Base-by-base conservation (phyloP, 2,113 vertebrate species). In the Grammomys dolichurus region DNA sequence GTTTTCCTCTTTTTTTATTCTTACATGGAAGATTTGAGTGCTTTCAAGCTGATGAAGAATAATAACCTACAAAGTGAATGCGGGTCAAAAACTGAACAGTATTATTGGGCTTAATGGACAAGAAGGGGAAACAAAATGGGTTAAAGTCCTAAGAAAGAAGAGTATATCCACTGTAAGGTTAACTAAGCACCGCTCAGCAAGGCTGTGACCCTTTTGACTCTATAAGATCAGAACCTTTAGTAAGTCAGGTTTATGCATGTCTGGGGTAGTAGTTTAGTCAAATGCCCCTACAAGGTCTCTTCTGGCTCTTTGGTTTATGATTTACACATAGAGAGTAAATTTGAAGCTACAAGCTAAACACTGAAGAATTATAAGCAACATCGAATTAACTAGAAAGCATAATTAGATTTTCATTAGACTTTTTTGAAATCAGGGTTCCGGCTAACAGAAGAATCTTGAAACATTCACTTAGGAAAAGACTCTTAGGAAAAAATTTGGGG, bases 321-420 rank as follows among this genome's bases (percentile, higher is more conserved):
- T 56, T 88, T 70, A 92, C 54, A 26, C 46, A 90, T 82, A 92
- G 46, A 90, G 46, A 92, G 22, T 86, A 84, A 33, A 96, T 92
- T 82, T 93, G 76, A 95, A 95, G 77, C 73, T 80, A 90, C 92
- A 96, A 91, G 91, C 36, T 89, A 77, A 95, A 91, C 26, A 78
- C 0, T 84, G 40, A 95, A 77, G 95, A 97, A 82, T 72, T 87
- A 95, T 8, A 89, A 88, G 33, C 40, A 96, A 90, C 46, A 94
- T 73, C 87, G 40, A 90, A 86, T 60, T 72, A 90, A 91, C 72
- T 65, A 48, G 43, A 90, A 85, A 19, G 4, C 9, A 94, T 40
- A 77, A 73, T 94, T 91, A 76, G 20, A 94, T 86, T 96, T 96
- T 96, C 84, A 85, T 81, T 95, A 9, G 16, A 51, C 7, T 90